These are phyloP conservation scores for Stegostoma tigrinum DNA, from an alignment of 2,113 vertebrate genomes.

Conservation along the genomic window DNA sequence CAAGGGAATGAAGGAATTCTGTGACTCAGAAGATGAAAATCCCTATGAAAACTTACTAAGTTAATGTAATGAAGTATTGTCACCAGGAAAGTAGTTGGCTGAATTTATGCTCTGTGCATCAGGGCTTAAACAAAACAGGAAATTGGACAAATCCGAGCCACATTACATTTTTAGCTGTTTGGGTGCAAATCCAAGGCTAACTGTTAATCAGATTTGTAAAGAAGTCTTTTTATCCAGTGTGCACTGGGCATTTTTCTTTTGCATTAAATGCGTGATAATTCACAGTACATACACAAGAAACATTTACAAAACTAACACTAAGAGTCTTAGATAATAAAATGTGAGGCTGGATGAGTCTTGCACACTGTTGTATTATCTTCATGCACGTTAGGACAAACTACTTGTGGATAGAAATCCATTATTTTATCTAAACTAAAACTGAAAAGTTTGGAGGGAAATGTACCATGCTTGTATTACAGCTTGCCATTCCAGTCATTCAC, in stretches of 20 bases:
- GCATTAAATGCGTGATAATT: not conserved
- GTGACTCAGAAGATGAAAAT: constrained; percentile 73
- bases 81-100: constrained; percentile 52
- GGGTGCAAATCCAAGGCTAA: constrained; percentile 39
- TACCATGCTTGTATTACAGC: not conserved
- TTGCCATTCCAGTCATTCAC: not conserved
- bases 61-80: constrained; percentile 63
- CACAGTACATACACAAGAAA: not conserved
- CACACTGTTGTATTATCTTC: too few relatives aligned
- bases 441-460: not conserved
- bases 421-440: not conserved
- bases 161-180: constrained; percentile 46
- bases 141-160: constrained; percentile 57
- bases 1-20: constrained; percentile 69
- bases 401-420: not conserved
- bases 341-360: too few relatives aligned
- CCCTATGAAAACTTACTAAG: constrained; percentile 57
- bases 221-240: not conserved
- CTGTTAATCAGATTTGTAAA: not conserved
- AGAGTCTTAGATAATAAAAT: too few relatives aligned
- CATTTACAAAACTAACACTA: not conserved
- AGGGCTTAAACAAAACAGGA: constrained; percentile 61
- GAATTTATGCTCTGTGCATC: constrained; percentile 51
- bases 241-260: not conserved
- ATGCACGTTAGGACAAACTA: not conserved